These are phyloP conservation scores for Tortrix viridana DNA, from an alignment of 2,888 invertebrate species.

Conservation along the genomic window DNA sequence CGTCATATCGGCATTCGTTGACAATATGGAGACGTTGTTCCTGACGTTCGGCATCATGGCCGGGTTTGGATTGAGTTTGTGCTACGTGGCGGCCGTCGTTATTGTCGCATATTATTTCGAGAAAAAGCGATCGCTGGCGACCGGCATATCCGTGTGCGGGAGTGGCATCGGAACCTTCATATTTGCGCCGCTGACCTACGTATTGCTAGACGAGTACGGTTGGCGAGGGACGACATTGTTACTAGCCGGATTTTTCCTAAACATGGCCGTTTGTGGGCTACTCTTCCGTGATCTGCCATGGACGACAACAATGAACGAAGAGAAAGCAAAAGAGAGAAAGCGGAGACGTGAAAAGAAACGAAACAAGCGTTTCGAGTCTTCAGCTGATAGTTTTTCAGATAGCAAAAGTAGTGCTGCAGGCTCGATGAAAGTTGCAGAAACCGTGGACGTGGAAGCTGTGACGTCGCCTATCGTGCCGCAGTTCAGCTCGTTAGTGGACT, in stretches of 20 bases:
- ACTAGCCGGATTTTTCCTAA: constrained; percentile 91
- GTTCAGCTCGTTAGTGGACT: constrained; percentile 91
- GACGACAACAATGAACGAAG: constrained; percentile 84
- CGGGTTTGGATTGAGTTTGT: constrained; percentile 93
- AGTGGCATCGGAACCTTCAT: constrained; percentile 95
- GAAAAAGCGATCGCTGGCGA: constrained; percentile 92
- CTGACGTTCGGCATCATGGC: constrained; percentile 93
- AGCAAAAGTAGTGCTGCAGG: constrained; percentile 87
- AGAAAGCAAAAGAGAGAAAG: constrained; percentile 86
- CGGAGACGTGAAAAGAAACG: constrained; percentile 84
- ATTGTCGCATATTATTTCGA: constrained; percentile 96
- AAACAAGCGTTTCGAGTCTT: constrained; percentile 84
- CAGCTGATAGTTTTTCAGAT: constrained; percentile 88
- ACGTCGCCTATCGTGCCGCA: constrained; percentile 76
- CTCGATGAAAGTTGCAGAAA: constrained; percentile 73
- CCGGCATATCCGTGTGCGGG: constrained; percentile 93
- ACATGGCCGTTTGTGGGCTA: constrained; percentile 92
- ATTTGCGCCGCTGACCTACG: constrained; percentile 91
- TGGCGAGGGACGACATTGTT: constrained; percentile 94
- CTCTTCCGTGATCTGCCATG: constrained; percentile 89
- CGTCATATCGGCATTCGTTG: constrained; percentile 89
- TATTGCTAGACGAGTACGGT: constrained; percentile 89
- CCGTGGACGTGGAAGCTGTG: constrained; percentile 66
- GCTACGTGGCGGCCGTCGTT: constrained; percentile 95
- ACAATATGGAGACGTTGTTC: constrained; percentile 90